These are phyloP conservation scores for Pocillopora meandrina DNA, from an alignment of 92 coral and sea anemone species.

Conservation along the genomic window DNA sequence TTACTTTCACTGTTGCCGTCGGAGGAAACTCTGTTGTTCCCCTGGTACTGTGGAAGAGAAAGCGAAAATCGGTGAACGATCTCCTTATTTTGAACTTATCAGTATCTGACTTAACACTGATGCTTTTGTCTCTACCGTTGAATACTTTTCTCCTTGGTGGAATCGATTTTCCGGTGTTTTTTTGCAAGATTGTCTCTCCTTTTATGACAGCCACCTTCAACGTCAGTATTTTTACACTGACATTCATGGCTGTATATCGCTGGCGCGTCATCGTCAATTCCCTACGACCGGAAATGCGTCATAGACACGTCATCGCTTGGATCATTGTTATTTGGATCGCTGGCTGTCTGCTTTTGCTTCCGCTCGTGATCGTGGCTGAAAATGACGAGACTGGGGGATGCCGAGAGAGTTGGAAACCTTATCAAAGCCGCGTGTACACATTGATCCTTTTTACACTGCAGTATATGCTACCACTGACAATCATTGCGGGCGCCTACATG, in stretches of 20 bases:
- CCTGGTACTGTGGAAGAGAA: conserved; percentile 49
- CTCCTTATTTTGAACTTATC: conserved; percentile 58
- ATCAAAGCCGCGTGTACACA: conserved; percentile 60
- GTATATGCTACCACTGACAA: conserved; percentile 65
- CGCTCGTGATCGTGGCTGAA: conserved; percentile 56
- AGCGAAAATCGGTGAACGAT: conserved; percentile 51
- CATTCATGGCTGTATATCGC: conserved; percentile 73
- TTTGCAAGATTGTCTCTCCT: conserved; percentile 55
- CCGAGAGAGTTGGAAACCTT: conserved; percentile 56
- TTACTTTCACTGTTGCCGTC: conserved; percentile 44
- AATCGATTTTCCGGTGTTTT: conserved; percentile 43
- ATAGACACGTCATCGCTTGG: conserved; percentile 40
- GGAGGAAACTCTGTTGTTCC: conserved; percentile 49
- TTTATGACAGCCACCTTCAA: conserved; percentile 57
- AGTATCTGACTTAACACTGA: conserved; percentile 54
- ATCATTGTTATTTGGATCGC: conserved; percentile 42
- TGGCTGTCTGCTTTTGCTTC: conserved; percentile 42
- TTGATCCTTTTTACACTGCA: conserved; percentile 65
- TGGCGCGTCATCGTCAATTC: conserved; percentile 63
- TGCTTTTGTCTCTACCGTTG: conserved; percentile 54
- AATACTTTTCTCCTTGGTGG: conserved; percentile 51
- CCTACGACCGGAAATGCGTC: conserved; percentile 60
- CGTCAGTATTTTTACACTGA: conserved; percentile 64
- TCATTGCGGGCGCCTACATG: conserved; percentile 66
- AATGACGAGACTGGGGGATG: conserved; percentile 49